Conservation (phyloP, 2,113 vertebrate genomes). For the Copsychus sechellarum region DNA sequence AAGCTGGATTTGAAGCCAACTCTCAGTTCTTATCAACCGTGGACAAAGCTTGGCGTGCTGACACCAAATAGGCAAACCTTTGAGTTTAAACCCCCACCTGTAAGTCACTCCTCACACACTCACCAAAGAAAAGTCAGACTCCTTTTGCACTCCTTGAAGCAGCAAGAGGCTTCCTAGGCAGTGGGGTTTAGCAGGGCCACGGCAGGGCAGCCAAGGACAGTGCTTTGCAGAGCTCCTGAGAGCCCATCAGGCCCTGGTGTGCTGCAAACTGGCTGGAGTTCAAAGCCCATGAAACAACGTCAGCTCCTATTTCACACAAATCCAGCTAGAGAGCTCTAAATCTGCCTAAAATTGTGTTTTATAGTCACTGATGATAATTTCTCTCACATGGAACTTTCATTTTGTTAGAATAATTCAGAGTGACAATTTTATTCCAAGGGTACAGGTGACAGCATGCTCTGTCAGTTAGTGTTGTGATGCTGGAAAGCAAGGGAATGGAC, state of each 20-base stretch:
- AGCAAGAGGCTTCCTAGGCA: rapidly evolving
- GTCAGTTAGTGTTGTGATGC: rapidly evolving
- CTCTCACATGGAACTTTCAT: not conserved
- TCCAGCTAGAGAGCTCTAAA: not conserved
- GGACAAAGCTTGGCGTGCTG: not conserved
- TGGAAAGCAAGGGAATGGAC: not conserved
- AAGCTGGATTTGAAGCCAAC: not conserved
- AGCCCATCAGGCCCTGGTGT: not conserved
- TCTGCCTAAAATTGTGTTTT: not conserved
- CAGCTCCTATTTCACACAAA: not conserved
- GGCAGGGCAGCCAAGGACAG: not conserved
- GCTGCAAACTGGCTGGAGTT: not conserved
- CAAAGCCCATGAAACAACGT: rapidly evolving
- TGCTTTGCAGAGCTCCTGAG: not conserved
- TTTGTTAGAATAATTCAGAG: not conserved
- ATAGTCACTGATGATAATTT: not conserved
- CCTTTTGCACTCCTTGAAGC: not conserved
- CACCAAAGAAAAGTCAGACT: not conserved
- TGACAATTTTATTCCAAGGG: not conserved
- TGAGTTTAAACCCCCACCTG: not conserved
- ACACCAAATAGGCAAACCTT: not conserved
- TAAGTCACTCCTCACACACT: not conserved
- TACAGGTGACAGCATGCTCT: not conserved
- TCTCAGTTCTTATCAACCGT: not conserved
- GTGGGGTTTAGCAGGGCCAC: not conserved